Base-by-base conservation (phyloP, 2,797 vertebrate genomes). In the Protosalanx chinensis region DNA sequence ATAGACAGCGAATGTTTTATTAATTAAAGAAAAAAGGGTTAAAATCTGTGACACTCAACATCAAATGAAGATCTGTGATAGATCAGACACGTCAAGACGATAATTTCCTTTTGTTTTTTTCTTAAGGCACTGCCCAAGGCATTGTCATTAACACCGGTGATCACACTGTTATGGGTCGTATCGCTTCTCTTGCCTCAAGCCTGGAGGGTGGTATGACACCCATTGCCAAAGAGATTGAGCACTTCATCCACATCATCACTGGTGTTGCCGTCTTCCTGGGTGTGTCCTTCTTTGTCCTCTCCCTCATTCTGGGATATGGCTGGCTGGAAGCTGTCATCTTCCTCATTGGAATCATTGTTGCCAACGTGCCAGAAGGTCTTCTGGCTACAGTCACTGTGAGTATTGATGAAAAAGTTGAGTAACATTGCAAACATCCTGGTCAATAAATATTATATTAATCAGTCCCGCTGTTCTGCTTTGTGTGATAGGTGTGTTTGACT, bases 281-380 rank as follows among this genome's bases (percentile, higher is more conserved):
- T 0, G 93, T 98, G 0, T 72, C 87, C 23, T 99, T 99, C 90
- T 98, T 97, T 83, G 74, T 98, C 80, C 95, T 99, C 1, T 98
- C 97, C 0, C 92, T 98, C 69, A 96, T 97, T 85, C 94, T 99
- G 0, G 95, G 96, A 23, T 99, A 99, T 18, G 93, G 92, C 0
- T 98, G 96, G 97, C 92, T 99, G n/a, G 96, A 99, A 75, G 97
- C 96, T 0, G 95, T 98, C 72, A 98, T 98, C 88, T 99, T 99
- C 89, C 96, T 99, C 67, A 99, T 99, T 0, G 97, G 97, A 18
- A 98, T 99, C 90, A 99, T 99, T 6, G 97, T 99, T 0, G 97
- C 97, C 79, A 98, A 98, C 0, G 97, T 99, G 71, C 97, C 97
- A 0, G 97, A 99, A 74, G 97, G 97, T 72, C 89, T 99, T 73